Base-by-base conservation (phyloP, 2,797 vertebrate genomes). In the Anabas testudineus region DNA sequence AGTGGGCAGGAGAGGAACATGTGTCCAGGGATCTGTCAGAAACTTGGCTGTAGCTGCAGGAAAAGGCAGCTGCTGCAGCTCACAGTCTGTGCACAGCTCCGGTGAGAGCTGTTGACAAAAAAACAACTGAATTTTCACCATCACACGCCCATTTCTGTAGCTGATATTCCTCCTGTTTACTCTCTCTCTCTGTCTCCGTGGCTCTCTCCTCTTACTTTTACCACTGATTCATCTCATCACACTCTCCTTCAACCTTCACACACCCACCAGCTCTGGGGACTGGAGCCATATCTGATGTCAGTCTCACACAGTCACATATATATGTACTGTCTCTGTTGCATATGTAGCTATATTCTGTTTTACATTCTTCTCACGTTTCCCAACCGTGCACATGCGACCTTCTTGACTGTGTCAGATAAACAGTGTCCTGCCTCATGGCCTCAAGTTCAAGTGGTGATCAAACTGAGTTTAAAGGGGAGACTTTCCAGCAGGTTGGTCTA, bases 1-100 rank as follows among this genome's bases (percentile, higher is more conserved):
- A 43, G 60, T 9, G 53, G 36, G 67, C 67, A 81, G 76, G 78
- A 87, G 85, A 66, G 70, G 72, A 80, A 70, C 39, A 53, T 47
- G 48, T 63, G 47, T 85, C 84, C 66, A 67, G 90, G 88, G 88
- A 91, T 80, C 69, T 32, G 54, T 89, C 80, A 84, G 81, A 71
- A 92, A 88, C 82, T 92, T 93, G 92, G 90, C 88, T 32, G 2
- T 14, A 71, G 54, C 78, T 70, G 67, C 63, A 67, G 85, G 84
- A 88, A 77, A 67, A 73, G 85, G 85, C 93, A 94, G 93, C 93
- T 93, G 92, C 86, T 70, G 87, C 43, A 48, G 74, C 62, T 87
- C 87, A 81, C 51, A 57, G 69, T 24, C 42, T 28, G 54, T 48
- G 80, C 71, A 37, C 63, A 1, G 71, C 67, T 89, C 83, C 78